Percentiles rank a stretch among this genome's conserved stretches.
Evolutionary conservation across 2,888 invertebrate species (phyloP).

Genomic region (Lasius fuliginosus): DNA sequence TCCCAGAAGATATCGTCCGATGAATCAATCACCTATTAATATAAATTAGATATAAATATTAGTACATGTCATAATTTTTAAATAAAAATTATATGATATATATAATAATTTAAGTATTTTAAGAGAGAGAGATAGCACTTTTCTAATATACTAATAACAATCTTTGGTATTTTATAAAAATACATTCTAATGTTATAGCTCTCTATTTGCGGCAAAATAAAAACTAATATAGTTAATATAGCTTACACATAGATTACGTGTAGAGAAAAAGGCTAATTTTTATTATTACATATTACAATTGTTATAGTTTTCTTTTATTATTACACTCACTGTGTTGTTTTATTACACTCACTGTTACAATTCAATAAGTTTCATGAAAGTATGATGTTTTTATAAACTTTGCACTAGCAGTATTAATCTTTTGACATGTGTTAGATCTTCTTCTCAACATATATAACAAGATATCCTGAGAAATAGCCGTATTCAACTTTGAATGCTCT

Average conservation of each 20-base stretch:
- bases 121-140: neutral
- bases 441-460: neutral
- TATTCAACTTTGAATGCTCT: neutral
- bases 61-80: neutral
- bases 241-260: neutral
- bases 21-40: conserved; percentile 94
- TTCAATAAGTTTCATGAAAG: neutral
- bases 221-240: neutral
- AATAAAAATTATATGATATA: neutral
- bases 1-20: conserved; percentile 98
- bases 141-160: neutral
- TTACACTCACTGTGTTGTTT: neutral
- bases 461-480: neutral
- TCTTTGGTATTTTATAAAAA: no score
- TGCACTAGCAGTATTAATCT: neutral
- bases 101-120: neutral
- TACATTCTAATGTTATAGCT: neutral
- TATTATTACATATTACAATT: neutral
- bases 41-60: neutral
- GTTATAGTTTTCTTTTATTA: neutral
- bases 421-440: neutral
- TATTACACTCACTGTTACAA: neutral
- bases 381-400: neutral
- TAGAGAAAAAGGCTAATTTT: neutral
- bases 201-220: no score